Base-by-base conservation (phyloP, 1,140 invertebrate species). In the Dolichoris vasculosae region DNA sequence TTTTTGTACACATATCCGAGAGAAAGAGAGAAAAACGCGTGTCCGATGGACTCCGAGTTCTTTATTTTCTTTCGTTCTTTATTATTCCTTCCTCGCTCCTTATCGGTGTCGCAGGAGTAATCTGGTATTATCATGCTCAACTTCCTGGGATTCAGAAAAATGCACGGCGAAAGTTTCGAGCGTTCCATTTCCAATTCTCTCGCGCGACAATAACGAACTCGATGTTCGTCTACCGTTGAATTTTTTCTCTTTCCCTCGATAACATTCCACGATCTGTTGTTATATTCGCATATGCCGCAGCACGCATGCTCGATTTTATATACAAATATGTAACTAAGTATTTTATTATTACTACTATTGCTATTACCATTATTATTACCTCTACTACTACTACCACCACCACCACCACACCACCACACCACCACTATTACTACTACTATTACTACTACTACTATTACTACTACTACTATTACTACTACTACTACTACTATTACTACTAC, bases 261-360 rank as follows among this genome's bases (percentile, higher is more conserved):
- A 43, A 75, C 43, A 59, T 75, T 82, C 69, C 38, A 59, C 48
- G 38, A 55, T 59, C 81, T 82, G 79, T 82, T 71, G 46, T 82
- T 35, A 59, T 55, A 83, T 40, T 55, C 82, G 82, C 48, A n/a
- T 30, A 46, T 76, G n/a, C 46, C 63, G 32, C 40, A 83, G 51
- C 38, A 64, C 40, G 38, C 82, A 83, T 51, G 55, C 55, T 83
- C 51, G 71, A 76, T 76, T 83, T 83, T 83, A 76, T 76, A 76
- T 64, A 83, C 20, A 83, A 20, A 83, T 82, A 82, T 73, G 75
- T 59, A 82, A 46, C 26, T 75, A 69, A 69, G 0, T 69, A 69
- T 20, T 38, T 38, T 69, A 69, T 38, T 23, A 38, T 20, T 38
- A 69, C 15, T 38, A 69, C 23, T 59, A 59, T 20, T 23, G 23